Conservation (phyloP, 2,888 invertebrate genomes). For the Neocrepidodera transversa region DNA sequence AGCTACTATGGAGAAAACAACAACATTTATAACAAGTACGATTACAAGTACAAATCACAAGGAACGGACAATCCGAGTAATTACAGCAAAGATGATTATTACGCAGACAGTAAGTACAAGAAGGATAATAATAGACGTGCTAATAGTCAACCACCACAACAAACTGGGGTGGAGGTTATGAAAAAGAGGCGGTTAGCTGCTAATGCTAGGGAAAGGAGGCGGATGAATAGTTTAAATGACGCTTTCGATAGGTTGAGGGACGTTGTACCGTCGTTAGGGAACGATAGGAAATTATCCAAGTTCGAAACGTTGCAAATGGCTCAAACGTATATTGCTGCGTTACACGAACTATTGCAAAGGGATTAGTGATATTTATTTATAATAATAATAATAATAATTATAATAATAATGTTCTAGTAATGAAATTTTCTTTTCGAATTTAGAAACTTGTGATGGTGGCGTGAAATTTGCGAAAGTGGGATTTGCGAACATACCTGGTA, state of each 20-base stretch:
- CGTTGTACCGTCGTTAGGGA: slow-evolving; percentile 74
- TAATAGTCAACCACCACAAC: slow-evolving; percentile 34
- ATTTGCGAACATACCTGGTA: too few relatives aligned
- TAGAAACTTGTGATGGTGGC: too few relatives aligned
- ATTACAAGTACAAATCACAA: slow-evolving; percentile 47
- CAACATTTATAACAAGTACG: slow-evolving; percentile 53
- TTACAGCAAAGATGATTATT: slow-evolving; percentile 46
- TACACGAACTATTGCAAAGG: slow-evolving; percentile 68
- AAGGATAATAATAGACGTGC: slow-evolving; percentile 30
- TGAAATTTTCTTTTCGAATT: too few relatives aligned
- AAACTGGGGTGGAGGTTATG: slow-evolving; percentile 56
- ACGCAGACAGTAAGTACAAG: slow-evolving; percentile 43
- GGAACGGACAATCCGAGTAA: slow-evolving; percentile 35
- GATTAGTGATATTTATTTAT: slow-evolving; percentile 46
- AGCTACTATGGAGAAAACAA: slow-evolving; percentile 58
- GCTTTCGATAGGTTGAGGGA: slow-evolving; percentile 75
- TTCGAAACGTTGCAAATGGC: slow-evolving; percentile 82
- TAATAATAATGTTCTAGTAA: too few relatives aligned
- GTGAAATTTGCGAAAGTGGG: too few relatives aligned
- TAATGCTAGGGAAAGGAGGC: slow-evolving; percentile 74
- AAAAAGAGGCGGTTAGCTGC: slow-evolving; percentile 72
- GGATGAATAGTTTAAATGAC: slow-evolving; percentile 78
- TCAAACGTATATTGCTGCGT: slow-evolving; percentile 74
- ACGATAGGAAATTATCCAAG: slow-evolving; percentile 75
- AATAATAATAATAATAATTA: too few relatives aligned